A percentile compares a stretch with the other conserved stretches of the same genome.
phyloP scores from a whole-genome alignment of 2,797 vertebrate species.

The Rhinophrynus dorsalis region DNA sequence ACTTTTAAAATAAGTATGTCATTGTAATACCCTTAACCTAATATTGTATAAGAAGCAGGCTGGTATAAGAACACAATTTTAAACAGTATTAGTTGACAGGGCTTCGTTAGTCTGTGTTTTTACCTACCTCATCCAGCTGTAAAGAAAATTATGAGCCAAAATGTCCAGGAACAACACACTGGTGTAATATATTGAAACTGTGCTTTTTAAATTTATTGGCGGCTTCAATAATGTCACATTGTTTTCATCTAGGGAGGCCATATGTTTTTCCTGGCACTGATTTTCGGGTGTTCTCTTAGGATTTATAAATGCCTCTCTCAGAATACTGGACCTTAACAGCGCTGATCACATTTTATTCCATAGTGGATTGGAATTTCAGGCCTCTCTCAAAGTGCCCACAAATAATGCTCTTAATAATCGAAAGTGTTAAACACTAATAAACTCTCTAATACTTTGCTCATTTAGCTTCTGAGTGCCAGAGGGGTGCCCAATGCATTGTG shows the following conservation, averaged over 20 bases:
- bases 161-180: conserved; percentile 3
- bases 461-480: too few relatives aligned
- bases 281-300: conserved; percentile 1
- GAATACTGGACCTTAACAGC: neutral
- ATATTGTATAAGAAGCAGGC: neutral
- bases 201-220: conserved; percentile 23
- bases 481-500: too few relatives aligned
- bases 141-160: conserved; percentile 2
- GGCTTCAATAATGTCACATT: conserved; percentile 18
- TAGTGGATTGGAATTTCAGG: conserved; percentile 14
- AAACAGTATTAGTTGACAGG: neutral
- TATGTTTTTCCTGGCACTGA: conserved; percentile 23
- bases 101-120: neutral
- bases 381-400: neutral
- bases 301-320: conserved; percentile 10
- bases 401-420: too few relatives aligned
- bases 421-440: too few relatives aligned
- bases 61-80: neutral
- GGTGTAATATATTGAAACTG: neutral
- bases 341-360: conserved; percentile 52
- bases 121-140: conserved; percentile 4
- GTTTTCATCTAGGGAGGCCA: conserved; percentile 21
- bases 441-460: too few relatives aligned
- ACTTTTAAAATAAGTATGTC: neutral
- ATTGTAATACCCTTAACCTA: neutral